A percentile compares a stretch with the other conserved stretches of the same genome.
Conservation (phyloP, 2,797 vertebrate species). For the Pristis pectinata region DNA sequence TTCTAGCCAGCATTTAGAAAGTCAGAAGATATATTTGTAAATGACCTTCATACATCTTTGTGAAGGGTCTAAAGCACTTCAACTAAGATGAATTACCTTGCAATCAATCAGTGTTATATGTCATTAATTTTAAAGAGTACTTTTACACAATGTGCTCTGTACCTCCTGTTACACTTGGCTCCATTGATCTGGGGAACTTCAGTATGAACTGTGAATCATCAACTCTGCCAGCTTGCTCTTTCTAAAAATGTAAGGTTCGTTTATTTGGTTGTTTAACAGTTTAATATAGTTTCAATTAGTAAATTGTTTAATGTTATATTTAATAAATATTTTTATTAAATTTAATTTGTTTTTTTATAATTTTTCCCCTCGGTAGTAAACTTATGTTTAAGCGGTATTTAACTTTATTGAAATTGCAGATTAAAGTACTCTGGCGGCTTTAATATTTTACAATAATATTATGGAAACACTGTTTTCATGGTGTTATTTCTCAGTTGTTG, state of each 20-base stretch:
- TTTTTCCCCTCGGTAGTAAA: not conserved
- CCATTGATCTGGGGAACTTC: not conserved
- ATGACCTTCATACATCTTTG: not conserved
- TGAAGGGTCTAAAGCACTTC: not conserved
- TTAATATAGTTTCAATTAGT: not conserved
- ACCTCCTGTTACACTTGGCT: not conserved
- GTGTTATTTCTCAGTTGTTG: not conserved
- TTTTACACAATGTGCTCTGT: not conserved
- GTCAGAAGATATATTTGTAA: not conserved
- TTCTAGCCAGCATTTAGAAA: not conserved
- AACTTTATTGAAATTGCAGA: not conserved
- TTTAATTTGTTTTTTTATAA: not conserved
- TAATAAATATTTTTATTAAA: not conserved
- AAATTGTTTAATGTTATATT: not conserved
- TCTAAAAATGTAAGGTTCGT: not conserved
- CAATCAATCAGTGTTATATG: not conserved
- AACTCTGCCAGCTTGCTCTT: not conserved
- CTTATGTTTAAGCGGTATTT: not conserved
- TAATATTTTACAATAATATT: not conserved
- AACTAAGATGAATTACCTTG: not conserved
- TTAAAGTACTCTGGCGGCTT: not conserved
- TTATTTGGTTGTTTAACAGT: not conserved
- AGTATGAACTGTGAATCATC: not conserved
- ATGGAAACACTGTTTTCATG: not conserved
- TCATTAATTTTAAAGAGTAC: not conserved